These are phyloP conservation scores for Nephrotoma flavescens DNA, from an alignment of 2,888 invertebrate species.

Conservation along the genomic window DNA sequence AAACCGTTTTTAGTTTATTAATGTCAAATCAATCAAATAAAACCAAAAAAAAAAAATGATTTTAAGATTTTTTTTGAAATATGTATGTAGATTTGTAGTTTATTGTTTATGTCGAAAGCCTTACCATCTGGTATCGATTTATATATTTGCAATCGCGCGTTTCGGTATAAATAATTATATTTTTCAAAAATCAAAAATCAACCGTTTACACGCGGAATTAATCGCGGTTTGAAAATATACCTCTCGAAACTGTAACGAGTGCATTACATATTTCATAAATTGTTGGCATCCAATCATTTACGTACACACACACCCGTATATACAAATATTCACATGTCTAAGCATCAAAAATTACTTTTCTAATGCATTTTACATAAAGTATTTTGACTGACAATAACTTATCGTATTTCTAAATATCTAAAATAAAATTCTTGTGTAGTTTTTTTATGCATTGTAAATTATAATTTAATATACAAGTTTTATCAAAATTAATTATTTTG, in stretches of 20 bases:
- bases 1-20: background rate
- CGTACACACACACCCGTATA: background rate
- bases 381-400: background rate
- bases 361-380: background rate
- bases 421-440: background rate
- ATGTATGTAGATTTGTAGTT: background rate
- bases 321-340: background rate
- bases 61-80: background rate
- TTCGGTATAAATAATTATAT: background rate
- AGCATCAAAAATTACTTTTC: background rate
- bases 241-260: no score
- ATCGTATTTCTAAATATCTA: background rate
- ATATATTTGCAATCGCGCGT: background rate
- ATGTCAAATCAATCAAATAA: background rate
- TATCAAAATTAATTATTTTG: background rate
- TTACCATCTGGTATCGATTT: background rate
- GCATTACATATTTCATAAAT: no score
- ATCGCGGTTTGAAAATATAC: no score
- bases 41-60: background rate
- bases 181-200: no score
- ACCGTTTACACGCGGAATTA: no score
- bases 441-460: background rate
- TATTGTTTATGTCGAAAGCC: background rate
- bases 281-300: background rate
- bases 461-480: background rate